phyloP scores from a whole-genome alignment of 2,888 invertebrate genomes.

The Furcula furcula region DNA sequence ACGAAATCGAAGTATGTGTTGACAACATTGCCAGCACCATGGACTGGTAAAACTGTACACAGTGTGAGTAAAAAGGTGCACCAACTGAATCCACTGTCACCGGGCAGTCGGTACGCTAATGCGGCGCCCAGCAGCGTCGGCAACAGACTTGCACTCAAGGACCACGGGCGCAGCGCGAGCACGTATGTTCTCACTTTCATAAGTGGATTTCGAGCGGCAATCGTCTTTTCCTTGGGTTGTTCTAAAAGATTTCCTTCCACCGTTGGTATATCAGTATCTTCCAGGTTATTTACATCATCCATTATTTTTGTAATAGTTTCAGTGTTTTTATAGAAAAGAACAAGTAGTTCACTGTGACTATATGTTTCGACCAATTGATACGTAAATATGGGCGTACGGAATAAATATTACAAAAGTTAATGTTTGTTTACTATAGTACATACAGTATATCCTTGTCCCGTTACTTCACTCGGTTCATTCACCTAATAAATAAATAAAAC shows the following conservation, averaged over 20 bases:
- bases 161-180: slow-evolving; percentile 95
- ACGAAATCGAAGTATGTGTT: slow-evolving; percentile 98
- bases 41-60: slow-evolving; percentile 94
- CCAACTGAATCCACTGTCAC: slow-evolving; percentile 89
- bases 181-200: slow-evolving; percentile 95
- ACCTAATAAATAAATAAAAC: too few relatives aligned
- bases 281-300: slow-evolving; percentile 44
- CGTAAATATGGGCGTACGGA: too few relatives aligned
- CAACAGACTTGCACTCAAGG: slow-evolving; percentile 93
- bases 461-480: too few relatives aligned
- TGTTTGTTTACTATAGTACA: too few relatives aligned
- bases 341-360: too few relatives aligned
- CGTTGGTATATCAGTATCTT: slow-evolving; percentile 55
- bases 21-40: slow-evolving; percentile 97
- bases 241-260: slow-evolving; percentile 72
- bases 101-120: slow-evolving; percentile 91
- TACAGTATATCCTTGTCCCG: too few relatives aligned
- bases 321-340: too few relatives aligned
- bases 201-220: slow-evolving; percentile 76
- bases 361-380: too few relatives aligned
- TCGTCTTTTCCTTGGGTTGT: slow-evolving; percentile 63
- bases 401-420: too few relatives aligned
- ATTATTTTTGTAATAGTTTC: too few relatives aligned
- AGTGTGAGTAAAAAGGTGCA: slow-evolving; percentile 90
- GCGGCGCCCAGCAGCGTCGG: slow-evolving; percentile 95